These are phyloP conservation scores for Lasius platythorax DNA, from an alignment of 2,888 invertebrate genomes.

Conservation along the genomic window DNA sequence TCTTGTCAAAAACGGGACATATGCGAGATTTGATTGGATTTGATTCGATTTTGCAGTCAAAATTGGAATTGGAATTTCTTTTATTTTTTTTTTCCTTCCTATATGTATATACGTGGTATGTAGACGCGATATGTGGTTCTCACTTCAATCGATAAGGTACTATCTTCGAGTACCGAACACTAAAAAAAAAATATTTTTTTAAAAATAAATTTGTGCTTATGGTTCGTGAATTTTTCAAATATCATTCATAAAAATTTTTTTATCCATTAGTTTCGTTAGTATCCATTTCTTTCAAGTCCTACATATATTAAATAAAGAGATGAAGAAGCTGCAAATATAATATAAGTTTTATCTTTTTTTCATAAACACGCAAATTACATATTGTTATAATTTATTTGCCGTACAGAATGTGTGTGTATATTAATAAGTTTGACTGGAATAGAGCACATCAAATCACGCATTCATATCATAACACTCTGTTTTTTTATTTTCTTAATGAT, in stretches of 20 bases:
- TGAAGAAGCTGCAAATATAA: neutral
- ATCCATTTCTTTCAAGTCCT: neutral
- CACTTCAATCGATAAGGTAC: conserved; percentile 1
- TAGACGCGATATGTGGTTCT: conserved; percentile 11
- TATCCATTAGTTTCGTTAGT: neutral
- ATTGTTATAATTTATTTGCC: neutral
- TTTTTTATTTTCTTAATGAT: conserved; percentile 17
- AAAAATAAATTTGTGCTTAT: neutral
- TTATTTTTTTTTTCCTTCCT: conserved; percentile 23
- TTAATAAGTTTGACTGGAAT: neutral
- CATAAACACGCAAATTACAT: neutral
- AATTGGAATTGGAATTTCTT: conserved; percentile 39
- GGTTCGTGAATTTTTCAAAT: neutral
- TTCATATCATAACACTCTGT: neutral
- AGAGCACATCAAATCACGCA: neutral
- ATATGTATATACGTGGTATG: neutral
- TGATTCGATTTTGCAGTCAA: conserved; percentile 43
- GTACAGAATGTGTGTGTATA: neutral
- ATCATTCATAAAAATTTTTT: neutral
- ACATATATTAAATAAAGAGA: conserved; percentile 4
- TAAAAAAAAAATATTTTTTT: conserved; percentile 16
- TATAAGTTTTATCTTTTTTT: neutral
- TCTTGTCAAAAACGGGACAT: conserved; percentile 27
- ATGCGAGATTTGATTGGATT: conserved; percentile 32
- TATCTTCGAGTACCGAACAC: neutral